Conservation (phyloP, 2,888 invertebrate genomes). For the Ichneumon xanthorius region DNA sequence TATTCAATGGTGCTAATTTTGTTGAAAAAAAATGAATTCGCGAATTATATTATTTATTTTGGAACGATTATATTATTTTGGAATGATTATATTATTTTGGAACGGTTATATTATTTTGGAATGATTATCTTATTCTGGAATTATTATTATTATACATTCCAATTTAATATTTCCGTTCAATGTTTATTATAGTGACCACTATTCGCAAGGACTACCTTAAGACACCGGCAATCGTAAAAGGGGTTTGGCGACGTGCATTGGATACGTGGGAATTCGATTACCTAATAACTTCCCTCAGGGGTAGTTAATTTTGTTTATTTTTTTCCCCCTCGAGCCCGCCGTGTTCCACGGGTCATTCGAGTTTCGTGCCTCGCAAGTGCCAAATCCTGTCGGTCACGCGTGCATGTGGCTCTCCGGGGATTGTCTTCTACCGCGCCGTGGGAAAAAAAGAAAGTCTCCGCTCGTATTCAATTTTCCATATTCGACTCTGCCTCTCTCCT, state of each 20-base stretch:
- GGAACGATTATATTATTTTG: too few relatives aligned
- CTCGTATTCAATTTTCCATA: conserved; percentile 15
- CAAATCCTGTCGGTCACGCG: conserved; percentile 61
- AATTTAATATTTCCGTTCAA: too few relatives aligned
- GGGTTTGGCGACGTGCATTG: neutral
- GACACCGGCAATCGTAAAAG: neutral
- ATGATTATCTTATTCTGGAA: too few relatives aligned
- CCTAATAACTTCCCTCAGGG: conserved; percentile 47
- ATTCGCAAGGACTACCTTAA: neutral
- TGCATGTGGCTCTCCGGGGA: conserved; percentile 59
- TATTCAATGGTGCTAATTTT: too few relatives aligned
- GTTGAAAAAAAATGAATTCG: too few relatives aligned
- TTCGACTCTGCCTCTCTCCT: neutral
- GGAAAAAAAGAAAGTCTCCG: conserved; percentile 37
- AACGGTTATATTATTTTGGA: too few relatives aligned
- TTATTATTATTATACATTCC: too few relatives aligned
- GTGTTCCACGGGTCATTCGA: conserved; percentile 12
- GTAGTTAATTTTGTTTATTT: conserved; percentile 21
- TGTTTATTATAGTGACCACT: too few relatives aligned
- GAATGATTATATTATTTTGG: too few relatives aligned
- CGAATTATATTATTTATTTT: too few relatives aligned
- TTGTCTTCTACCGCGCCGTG: conserved; percentile 29
- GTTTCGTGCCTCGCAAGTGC: conserved; percentile 41
- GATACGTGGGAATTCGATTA: conserved; percentile 52
- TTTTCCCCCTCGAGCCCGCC: neutral